phyloP scores from a whole-genome alignment of 2,797 vertebrate species.

The Heterohyrax brucei region DNA sequence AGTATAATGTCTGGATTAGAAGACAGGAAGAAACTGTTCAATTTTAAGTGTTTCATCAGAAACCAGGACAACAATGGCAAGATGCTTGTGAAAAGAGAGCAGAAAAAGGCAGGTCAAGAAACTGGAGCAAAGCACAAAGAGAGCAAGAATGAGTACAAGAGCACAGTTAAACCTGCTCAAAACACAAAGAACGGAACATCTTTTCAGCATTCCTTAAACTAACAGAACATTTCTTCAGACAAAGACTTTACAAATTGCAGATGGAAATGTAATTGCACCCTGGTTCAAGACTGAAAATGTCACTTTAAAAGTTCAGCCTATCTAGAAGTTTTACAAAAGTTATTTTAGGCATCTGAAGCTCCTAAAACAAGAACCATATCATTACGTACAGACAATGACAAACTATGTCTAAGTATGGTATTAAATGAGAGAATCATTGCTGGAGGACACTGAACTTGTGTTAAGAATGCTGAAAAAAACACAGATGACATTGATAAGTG shows the following conservation, averaged over 20 bases:
- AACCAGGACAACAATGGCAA: not conserved
- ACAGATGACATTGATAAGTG: too few relatives aligned
- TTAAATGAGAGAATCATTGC: not conserved
- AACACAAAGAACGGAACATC: not conserved
- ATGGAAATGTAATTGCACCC: not conserved
- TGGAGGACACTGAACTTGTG: too few relatives aligned
- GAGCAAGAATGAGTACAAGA: not conserved
- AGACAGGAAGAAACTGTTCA: not conserved
- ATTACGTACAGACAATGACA: not conserved
- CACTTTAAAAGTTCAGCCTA: not conserved
- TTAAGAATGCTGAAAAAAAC: too few relatives aligned
- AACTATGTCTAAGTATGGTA: slow-evolving; percentile 29
- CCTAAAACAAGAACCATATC: not conserved
- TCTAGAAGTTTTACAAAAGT: slow-evolving; percentile 1
- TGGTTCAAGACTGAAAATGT: not conserved
- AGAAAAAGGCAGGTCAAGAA: not conserved
- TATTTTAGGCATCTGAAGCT: not conserved
- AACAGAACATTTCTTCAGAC: not conserved
- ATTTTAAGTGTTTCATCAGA: not conserved
- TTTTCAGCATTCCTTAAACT: not conserved
- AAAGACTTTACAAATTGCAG: not conserved
- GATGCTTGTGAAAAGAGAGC: not conserved
- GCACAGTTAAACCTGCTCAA: not conserved
- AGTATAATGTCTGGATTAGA: not conserved
- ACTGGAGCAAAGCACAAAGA: not conserved